These are phyloP conservation scores for Mormyrops boulengeri DNA, from an alignment of 2,797 vertebrate genomes.

Conservation along the genomic window DNA sequence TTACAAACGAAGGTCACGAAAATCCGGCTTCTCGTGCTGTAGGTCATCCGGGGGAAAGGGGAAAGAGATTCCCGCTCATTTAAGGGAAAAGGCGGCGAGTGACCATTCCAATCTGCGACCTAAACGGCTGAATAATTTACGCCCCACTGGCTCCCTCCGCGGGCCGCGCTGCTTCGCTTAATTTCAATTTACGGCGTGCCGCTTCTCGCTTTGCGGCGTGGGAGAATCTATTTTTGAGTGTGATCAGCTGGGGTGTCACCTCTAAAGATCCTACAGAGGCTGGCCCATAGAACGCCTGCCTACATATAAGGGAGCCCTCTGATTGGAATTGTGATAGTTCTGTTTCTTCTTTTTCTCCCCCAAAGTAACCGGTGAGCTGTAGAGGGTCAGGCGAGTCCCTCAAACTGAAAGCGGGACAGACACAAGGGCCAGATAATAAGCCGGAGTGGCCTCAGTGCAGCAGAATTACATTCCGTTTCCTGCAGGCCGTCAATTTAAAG, in stretches of 20 bases:
- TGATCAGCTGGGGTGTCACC: not conserved
- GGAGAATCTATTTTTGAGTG: conserved; percentile 3
- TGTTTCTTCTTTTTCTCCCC: not conserved
- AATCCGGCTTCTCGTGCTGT: not conserved
- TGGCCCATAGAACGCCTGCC: not conserved
- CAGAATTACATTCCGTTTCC: not conserved
- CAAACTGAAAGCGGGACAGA: not conserved
- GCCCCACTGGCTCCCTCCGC: not conserved
- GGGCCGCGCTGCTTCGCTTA: not conserved
- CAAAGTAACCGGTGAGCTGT: not conserved
- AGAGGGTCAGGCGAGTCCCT: not conserved
- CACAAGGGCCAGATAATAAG: not conserved
- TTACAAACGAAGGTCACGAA: not conserved
- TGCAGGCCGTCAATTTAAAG: not conserved
- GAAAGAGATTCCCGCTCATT: not conserved
- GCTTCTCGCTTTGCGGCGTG: not conserved
- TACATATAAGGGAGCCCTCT: not conserved
- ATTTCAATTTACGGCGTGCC: conserved; percentile 2
- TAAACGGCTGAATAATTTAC: not conserved
- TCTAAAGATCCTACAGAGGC: not conserved
- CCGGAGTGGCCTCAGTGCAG: not conserved
- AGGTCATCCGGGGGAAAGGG: not conserved
- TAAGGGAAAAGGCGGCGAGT: not conserved
- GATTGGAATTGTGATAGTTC: not conserved
- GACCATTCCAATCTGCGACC: not conserved